These are phyloP conservation scores for Chymomyza caudatula DNA, from an alignment of 2,888 invertebrate species.

Conservation along the genomic window DNA sequence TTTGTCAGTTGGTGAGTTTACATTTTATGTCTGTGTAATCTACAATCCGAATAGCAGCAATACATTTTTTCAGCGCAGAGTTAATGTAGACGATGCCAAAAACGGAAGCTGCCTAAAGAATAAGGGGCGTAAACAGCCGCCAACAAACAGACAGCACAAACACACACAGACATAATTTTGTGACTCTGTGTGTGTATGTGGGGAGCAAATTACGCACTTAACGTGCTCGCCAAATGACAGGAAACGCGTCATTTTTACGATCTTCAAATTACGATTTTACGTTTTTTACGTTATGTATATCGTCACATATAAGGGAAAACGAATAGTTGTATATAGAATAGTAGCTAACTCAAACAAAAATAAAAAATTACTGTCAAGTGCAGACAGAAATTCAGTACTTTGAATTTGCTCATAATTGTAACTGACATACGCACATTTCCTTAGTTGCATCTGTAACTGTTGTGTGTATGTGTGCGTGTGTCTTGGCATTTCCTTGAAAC, in stretches of 20 bases:
- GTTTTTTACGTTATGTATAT: conserved; percentile 42
- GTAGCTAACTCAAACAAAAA: conserved; percentile 41
- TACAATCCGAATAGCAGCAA: neutral
- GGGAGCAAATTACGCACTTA: conserved; percentile 74
- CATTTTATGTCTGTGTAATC: neutral
- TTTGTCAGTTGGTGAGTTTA: neutral
- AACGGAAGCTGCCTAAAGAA: conserved; percentile 55
- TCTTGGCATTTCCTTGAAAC: conserved; percentile 55
- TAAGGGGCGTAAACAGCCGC: conserved; percentile 54
- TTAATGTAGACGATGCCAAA: conserved; percentile 1
- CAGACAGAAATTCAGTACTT: conserved; percentile 28
- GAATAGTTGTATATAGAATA: neutral
- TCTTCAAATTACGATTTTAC: conserved; percentile 70
- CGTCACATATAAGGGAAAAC: neutral
- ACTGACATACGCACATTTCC: conserved; percentile 48
- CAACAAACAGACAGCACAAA: conserved; percentile 34
- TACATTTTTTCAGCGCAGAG: neutral
- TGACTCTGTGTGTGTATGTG: conserved; percentile 17
- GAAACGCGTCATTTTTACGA: conserved; percentile 74
- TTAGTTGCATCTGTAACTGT: conserved; percentile 22
- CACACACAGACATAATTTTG: conserved; percentile 2
- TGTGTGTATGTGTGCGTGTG: conserved; percentile 1
- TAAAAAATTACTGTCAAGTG: conserved; percentile 53
- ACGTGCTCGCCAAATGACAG: conserved; percentile 73
- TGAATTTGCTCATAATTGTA: conserved; percentile 49